Evolutionary conservation across 2,113 vertebrate genomes (phyloP).

Genomic region (Brachyistius frenatus): DNA sequence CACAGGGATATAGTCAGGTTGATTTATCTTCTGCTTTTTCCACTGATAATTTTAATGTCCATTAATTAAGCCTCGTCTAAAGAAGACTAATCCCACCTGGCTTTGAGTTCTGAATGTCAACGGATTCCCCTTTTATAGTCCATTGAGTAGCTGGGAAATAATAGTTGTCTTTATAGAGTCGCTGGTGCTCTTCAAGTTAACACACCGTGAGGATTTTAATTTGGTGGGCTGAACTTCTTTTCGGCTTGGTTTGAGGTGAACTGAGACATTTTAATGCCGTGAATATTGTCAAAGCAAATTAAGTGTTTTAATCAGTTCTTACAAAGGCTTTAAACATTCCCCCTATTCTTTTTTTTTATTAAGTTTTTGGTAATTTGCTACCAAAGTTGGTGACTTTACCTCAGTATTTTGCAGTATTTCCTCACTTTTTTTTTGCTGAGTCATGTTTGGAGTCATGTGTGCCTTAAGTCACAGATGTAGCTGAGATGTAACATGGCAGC

Average conservation of each 20-base stretch:
- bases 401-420: neutral
- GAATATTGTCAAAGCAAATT: constrained; percentile 14
- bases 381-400: neutral
- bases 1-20: constrained; percentile 23
- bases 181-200: constrained; percentile 15
- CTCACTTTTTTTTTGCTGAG: constrained; percentile 26
- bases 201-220: constrained; percentile 46
- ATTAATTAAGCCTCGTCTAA: constrained; percentile 34
- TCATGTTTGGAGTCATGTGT: constrained; percentile 4
- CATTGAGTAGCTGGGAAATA: constrained; percentile 10
- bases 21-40: constrained; percentile 47
- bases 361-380: constrained; percentile 27
- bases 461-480: too few species aligned
- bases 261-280: constrained; percentile 6
- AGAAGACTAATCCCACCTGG: constrained; percentile 31
- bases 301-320: constrained; percentile 16
- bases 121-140: constrained; percentile 19
- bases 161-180: constrained; percentile 35
- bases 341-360: neutral
- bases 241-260: constrained; percentile 18
- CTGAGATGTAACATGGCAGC: too few species aligned
- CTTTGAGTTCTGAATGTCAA: constrained; percentile 51
- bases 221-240: constrained; percentile 13
- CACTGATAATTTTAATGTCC: constrained; percentile 34
- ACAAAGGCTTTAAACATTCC: constrained; percentile 15